Conservation (phyloP, 2,797 vertebrate genomes). For the Delichon dasypus region DNA sequence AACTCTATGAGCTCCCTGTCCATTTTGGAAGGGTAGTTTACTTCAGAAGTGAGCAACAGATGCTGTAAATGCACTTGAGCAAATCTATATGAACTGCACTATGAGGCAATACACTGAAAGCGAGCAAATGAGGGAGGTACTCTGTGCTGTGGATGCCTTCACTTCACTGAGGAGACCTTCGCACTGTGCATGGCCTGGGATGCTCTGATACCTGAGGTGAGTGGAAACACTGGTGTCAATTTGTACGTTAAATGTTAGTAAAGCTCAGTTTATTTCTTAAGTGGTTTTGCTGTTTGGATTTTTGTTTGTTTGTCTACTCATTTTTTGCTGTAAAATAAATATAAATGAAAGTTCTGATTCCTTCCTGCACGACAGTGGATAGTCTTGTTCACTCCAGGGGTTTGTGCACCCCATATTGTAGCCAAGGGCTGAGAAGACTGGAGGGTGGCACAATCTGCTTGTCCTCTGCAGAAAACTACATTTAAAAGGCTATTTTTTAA, state of each 20-base stretch:
- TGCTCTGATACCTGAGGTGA: neutral
- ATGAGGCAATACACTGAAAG: neutral
- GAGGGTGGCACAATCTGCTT: neutral
- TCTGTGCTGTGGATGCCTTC: neutral
- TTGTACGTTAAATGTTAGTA: neutral
- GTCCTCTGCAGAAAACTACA: neutral
- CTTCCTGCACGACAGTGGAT: neutral
- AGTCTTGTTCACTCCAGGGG: neutral
- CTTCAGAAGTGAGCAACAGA: neutral
- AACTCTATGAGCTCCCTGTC: neutral
- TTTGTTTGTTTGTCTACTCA: neutral
- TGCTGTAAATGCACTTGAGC: neutral
- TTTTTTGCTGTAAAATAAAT: neutral
- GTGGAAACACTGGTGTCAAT: neutral
- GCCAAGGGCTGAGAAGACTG: neutral
- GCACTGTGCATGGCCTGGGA: neutral
- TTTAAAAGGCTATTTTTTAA: neutral
- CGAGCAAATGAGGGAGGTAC: too few relatives aligned
- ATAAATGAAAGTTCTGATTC: neutral
- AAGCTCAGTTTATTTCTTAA: neutral
- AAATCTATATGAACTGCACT: neutral
- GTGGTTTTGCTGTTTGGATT: neutral
- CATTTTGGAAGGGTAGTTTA: neutral
- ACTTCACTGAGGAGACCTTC: neutral
- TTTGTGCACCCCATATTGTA: accelerated